Evolutionary conservation across 2,797 vertebrate species (phyloP).

Genomic region (Tinamus major): DNA sequence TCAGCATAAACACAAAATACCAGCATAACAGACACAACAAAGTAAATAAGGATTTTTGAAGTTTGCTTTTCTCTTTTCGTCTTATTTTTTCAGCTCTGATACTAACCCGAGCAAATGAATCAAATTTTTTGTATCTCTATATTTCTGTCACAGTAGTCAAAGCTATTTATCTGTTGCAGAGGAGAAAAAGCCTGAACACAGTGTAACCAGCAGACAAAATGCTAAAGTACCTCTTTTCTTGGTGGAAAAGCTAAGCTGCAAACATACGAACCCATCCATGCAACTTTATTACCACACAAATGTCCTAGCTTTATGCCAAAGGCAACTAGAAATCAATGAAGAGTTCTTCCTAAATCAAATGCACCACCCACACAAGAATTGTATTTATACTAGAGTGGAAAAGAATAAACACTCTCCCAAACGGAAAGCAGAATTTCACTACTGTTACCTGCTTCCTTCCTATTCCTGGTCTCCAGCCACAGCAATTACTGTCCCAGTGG

Average conservation of each 20-base stretch:
- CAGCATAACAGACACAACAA: conserved; percentile 11
- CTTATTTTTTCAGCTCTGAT: background rate
- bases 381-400: background rate
- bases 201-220: background rate
- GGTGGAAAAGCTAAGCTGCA: background rate
- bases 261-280: background rate
- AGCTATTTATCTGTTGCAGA: background rate
- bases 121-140: background rate
- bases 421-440: background rate
- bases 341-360: background rate
- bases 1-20: background rate
- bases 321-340: background rate
- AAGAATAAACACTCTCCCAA: background rate
- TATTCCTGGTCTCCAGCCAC: background rate
- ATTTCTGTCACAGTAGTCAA: background rate
- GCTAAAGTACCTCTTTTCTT: background rate
- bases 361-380: background rate
- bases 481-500: rapidly evolving
- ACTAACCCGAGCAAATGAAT: background rate
- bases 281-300: background rate
- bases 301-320: background rate
- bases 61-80: background rate
- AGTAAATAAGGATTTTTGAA: background rate
- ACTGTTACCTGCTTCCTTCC: background rate
- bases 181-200: background rate